A percentile compares a stretch with the other conserved stretches of the same genome.
phyloP scores from a whole-genome alignment of 2,113 vertebrate genomes.

The Phoenicopterus ruber region DNA sequence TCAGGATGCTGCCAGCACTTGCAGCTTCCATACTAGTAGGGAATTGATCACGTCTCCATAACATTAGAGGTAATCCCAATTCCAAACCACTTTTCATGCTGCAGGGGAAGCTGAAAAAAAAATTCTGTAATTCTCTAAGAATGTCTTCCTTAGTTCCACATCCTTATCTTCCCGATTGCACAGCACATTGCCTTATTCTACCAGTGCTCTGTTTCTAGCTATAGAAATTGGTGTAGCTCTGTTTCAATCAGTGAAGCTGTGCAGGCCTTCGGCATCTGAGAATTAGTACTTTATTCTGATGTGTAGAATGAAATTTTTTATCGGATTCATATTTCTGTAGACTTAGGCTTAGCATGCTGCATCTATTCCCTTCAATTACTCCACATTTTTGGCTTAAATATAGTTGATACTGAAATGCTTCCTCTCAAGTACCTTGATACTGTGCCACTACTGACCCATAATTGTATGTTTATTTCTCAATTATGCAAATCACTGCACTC shows the following conservation, averaged over 20 bases:
- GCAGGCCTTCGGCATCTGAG: not conserved
- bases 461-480: constrained; percentile 8
- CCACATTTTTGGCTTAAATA: not conserved
- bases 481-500: constrained; percentile 1
- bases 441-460: not conserved
- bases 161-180: not conserved
- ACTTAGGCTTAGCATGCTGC: not conserved
- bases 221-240: not conserved
- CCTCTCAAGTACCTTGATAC: not conserved
- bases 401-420: not conserved
- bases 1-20: not conserved
- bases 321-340: not conserved
- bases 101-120: not conserved
- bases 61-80: not conserved
- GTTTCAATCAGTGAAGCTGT: not conserved
- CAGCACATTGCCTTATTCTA: not conserved
- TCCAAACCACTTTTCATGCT: not conserved
- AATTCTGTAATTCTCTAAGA: not conserved
- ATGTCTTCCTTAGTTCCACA: not conserved
- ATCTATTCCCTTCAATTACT: not conserved
- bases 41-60: not conserved
- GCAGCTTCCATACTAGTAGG: rapidly evolving
- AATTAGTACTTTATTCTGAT: not conserved
- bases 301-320: not conserved
- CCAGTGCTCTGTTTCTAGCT: not conserved